Evolutionary conservation across 1,140 invertebrate species (phyloP).

Genomic region (Macrocentrus cingulum): DNA sequence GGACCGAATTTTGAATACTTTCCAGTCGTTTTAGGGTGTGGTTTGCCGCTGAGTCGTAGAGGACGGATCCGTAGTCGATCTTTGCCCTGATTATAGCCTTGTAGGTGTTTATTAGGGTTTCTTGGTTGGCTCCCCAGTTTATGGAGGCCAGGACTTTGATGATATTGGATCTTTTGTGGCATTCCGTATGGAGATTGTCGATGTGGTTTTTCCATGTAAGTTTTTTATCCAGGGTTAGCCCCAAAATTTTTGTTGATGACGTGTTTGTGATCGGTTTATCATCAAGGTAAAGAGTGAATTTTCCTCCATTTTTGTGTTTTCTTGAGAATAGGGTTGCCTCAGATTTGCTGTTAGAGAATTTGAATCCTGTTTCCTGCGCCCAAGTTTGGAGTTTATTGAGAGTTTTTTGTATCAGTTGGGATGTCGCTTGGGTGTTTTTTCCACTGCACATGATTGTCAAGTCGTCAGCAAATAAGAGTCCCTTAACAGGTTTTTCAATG

Average conservation of each 20-base stretch:
- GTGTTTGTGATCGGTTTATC: constrained; percentile 9
- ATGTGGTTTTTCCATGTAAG: constrained; percentile 26
- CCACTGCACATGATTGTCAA: neutral
- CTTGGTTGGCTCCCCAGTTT: neutral
- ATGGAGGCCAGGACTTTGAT: neutral
- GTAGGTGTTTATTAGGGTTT: neutral
- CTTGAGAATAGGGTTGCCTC: neutral
- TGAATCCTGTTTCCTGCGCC: neutral
- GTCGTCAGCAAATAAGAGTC: constrained; percentile 5
- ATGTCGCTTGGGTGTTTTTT: neutral
- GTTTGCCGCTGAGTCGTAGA: neutral
- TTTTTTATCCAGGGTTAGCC: constrained; percentile 26
- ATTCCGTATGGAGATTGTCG: neutral
- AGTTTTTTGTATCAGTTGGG: neutral
- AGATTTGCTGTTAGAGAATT: constrained; percentile 10
- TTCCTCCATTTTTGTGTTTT: neutral
- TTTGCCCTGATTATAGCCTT: neutral
- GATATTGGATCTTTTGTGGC: neutral
- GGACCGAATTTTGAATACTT: neutral
- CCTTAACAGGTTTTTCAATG: neutral
- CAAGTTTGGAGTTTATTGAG: neutral
- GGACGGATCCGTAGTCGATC: neutral
- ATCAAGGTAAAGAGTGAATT: neutral
- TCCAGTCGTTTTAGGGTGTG: neutral
- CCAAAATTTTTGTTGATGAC: constrained; percentile 28